phyloP scores from a whole-genome alignment of 1,140 invertebrate species.

The Drosophila lowei region DNA sequence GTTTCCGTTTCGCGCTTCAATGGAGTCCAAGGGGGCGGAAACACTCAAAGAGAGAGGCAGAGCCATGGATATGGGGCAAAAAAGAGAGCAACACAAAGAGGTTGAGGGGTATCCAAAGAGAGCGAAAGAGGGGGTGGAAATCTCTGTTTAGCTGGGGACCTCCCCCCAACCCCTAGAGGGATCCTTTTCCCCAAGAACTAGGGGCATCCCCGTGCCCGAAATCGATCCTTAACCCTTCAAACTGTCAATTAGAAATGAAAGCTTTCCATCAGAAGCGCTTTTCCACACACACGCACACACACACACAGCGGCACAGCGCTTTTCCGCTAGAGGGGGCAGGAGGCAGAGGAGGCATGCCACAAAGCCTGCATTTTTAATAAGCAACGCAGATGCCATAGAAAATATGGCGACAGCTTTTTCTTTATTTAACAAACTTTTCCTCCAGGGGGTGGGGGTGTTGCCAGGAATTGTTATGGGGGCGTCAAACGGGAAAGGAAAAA shows the following conservation, averaged over 20 bases:
- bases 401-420: slow-evolving; percentile 46
- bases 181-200: no score
- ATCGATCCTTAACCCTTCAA: background rate
- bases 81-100: background rate
- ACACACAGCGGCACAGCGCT: background rate
- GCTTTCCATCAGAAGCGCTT: no score
- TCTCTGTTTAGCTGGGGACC: background rate
- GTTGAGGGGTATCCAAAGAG: background rate
- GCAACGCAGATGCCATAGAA: slow-evolving; percentile 54
- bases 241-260: slow-evolving; percentile 35
- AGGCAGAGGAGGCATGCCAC: slow-evolving; percentile 2
- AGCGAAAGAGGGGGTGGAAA: background rate
- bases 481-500: slow-evolving; percentile 22
- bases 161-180: background rate
- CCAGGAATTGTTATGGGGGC: slow-evolving; percentile 33
- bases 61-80: no score
- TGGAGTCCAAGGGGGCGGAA: background rate
- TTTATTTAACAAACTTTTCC: slow-evolving; percentile 40
- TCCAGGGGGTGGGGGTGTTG: background rate
- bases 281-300: no score
- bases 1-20: slow-evolving; percentile 7
- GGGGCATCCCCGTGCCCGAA: no score
- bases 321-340: background rate
- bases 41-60: slow-evolving; percentile 2
- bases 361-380: slow-evolving; percentile 41